Evolutionary conservation across 2,888 invertebrate species (phyloP).

Genomic region (Eucera pruinosa): DNA sequence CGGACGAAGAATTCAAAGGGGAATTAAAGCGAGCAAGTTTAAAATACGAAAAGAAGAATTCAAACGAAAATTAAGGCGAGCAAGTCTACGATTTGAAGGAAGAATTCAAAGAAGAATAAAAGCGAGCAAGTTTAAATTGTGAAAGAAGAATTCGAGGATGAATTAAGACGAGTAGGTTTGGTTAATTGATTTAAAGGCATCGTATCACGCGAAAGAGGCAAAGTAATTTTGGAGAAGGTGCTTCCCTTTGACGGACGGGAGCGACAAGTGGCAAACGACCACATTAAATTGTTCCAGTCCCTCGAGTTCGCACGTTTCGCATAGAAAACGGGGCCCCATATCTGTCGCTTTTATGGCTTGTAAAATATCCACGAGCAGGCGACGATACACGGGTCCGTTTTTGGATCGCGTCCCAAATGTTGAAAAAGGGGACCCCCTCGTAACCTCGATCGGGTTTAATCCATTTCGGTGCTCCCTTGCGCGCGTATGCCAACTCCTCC

Average conservation of each 20-base stretch:
- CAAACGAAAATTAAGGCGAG: no score
- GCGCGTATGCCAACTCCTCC: slow-evolving; percentile 15
- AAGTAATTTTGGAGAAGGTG: neutral
- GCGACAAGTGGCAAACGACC: slow-evolving; percentile 55
- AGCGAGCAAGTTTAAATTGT: no score
- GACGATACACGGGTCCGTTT: slow-evolving; percentile 23
- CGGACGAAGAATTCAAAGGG: no score
- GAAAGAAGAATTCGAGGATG: no score
- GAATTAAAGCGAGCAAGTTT: no score
- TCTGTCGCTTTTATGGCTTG: slow-evolving; percentile 64
- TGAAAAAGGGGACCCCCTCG: slow-evolving; percentile 32
- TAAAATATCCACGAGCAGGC: slow-evolving; percentile 54
- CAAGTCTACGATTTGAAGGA: no score
- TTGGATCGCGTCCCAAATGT: slow-evolving; percentile 45
- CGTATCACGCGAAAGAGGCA: neutral
- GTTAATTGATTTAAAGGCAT: no score
- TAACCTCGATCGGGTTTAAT: slow-evolving; percentile 51
- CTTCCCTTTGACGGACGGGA: slow-evolving; percentile 2
- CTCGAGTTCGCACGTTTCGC: slow-evolving; percentile 11
- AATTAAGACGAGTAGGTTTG: no score
- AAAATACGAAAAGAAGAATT: no score
- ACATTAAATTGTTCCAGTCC: slow-evolving; percentile 43
- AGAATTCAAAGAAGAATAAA: no score
- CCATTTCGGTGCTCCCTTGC: slow-evolving; percentile 52
- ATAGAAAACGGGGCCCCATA: slow-evolving; percentile 32